Percentiles rank a stretch among this genome's conserved stretches.
Evolutionary conservation across 2,888 invertebrate species (phyloP).

Genomic region (Neria commutata): DNA sequence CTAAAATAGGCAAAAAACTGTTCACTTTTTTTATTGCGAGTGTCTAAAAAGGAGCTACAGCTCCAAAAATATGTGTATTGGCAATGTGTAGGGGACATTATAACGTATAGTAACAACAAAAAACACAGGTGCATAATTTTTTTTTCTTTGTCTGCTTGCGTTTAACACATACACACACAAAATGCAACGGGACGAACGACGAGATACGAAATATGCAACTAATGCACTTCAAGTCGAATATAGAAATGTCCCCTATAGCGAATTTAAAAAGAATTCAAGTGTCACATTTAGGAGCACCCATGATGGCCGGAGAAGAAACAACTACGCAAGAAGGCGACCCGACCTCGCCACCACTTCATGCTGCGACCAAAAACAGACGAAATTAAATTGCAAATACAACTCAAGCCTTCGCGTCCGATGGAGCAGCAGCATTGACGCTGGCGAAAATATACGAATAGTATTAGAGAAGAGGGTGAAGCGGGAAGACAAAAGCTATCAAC

Average conservation of each 20-base stretch:
- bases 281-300: slow-evolving; percentile 18
- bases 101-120: too few relatives aligned
- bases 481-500: slow-evolving; percentile 24
- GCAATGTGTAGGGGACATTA: too few relatives aligned
- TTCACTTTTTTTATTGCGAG: too few relatives aligned
- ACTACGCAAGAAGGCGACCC: slow-evolving; percentile 16
- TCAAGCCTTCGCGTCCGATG: too few relatives aligned
- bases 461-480: slow-evolving; percentile 5
- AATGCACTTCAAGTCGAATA: neutral
- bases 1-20: too few relatives aligned
- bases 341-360: neutral
- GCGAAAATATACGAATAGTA: neutral
- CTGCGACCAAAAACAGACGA: slow-evolving; percentile 10
- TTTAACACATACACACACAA: slow-evolving; percentile 2
- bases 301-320: slow-evolving; percentile 34
- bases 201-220: neutral
- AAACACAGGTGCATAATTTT: slow-evolving; percentile 2
- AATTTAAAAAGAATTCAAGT: too few relatives aligned
- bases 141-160: too few relatives aligned
- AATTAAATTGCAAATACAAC: too few relatives aligned
- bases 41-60: too few relatives aligned
- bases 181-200: neutral
- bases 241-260: too few relatives aligned
- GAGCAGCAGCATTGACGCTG: slow-evolving; percentile 26
- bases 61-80: too few relatives aligned